Percentiles rank a stretch among this genome's conserved stretches.
These are phyloP conservation scores for Parambassis ranga DNA, from an alignment of 2,797 vertebrate species.

Conservation along the genomic window DNA sequence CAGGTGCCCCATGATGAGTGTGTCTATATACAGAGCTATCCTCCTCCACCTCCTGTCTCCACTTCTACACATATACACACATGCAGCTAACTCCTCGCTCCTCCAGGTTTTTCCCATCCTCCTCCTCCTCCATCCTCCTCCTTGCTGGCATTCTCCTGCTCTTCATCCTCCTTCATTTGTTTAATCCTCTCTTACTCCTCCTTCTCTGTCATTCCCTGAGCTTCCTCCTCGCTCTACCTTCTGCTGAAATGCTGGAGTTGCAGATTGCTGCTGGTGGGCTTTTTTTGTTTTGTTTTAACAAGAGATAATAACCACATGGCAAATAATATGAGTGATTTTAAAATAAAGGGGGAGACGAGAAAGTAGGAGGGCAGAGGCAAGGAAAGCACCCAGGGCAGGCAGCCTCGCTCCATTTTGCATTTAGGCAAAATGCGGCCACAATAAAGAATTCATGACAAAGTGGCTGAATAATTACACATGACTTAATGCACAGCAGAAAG, in stretches of 20 bases:
- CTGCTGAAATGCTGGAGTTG: slow-evolving; percentile 30
- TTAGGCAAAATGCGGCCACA: slow-evolving; percentile 56
- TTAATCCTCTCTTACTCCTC: slow-evolving; percentile 67
- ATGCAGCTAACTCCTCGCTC: slow-evolving; percentile 36
- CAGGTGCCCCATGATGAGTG: slow-evolving; percentile 60
- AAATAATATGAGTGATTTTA: slow-evolving; percentile 30
- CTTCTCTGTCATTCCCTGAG: slow-evolving; percentile 37
- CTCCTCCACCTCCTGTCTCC: slow-evolving; percentile 53
- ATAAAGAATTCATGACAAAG: slow-evolving; percentile 80
- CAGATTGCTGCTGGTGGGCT: slow-evolving; percentile 38
- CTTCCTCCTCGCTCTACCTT: slow-evolving; percentile 23
- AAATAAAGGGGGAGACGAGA: slow-evolving; percentile 15
- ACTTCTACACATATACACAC: slow-evolving; percentile 27
- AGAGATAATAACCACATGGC: slow-evolving; percentile 52
- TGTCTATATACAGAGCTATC: slow-evolving; percentile 55
- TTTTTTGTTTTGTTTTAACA: neutral
- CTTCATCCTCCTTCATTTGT: slow-evolving; percentile 64
- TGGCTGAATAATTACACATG: slow-evolving; percentile 75
- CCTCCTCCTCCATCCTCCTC: slow-evolving; percentile 35
- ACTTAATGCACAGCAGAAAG: slow-evolving; percentile 59
- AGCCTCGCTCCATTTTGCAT: slow-evolving; percentile 55
- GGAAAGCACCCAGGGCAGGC: slow-evolving; percentile 14
- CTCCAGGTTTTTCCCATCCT: slow-evolving; percentile 59
- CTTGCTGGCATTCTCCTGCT: slow-evolving; percentile 32
- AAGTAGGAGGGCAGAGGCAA: slow-evolving; percentile 16